A percentile compares a stretch with the other conserved stretches of the same genome.
Conservation (phyloP, 2,888 invertebrate species). For the Folsomia manolachei region DNA sequence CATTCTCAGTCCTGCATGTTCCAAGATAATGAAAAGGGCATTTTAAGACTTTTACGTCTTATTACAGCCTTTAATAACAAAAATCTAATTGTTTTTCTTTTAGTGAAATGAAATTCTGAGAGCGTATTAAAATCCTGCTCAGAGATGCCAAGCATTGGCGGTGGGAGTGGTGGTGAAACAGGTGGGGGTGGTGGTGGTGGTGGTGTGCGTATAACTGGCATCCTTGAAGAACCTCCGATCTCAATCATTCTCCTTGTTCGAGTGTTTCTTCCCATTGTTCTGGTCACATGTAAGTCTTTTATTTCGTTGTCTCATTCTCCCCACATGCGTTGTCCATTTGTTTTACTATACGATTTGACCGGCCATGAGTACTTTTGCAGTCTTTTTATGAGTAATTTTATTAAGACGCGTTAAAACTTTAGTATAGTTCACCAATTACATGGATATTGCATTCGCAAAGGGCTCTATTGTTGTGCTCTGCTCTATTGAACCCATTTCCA, state of each 20-base stretch:
- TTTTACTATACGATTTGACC: not conserved
- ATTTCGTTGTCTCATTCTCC: conserved; percentile 58
- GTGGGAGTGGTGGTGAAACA: too few species aligned
- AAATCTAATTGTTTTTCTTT: not conserved
- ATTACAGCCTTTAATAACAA: not conserved
- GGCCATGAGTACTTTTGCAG: not conserved
- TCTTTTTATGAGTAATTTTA: not conserved
- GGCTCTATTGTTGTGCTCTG: not conserved
- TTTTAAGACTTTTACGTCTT: not conserved
- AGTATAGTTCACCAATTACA: not conserved
- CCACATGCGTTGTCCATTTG: conserved; percentile 58
- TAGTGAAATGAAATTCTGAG: too few species aligned
- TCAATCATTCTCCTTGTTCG: not conserved
- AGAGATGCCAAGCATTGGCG: not conserved
- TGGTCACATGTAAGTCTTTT: conserved; percentile 60
- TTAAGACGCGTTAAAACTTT: too few species aligned
- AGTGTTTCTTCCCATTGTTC: conserved; percentile 56
- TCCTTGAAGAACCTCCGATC: not conserved
- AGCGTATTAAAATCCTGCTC: too few species aligned
- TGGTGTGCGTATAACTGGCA: not conserved
- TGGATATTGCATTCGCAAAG: not conserved
- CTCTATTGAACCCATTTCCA: not conserved
- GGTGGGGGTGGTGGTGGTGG: not conserved
- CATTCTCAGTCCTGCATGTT: too few species aligned
- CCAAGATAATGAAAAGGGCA: too few species aligned